phyloP scores from a whole-genome alignment of 2,888 invertebrate genomes.

The Pteria penguin region DNA sequence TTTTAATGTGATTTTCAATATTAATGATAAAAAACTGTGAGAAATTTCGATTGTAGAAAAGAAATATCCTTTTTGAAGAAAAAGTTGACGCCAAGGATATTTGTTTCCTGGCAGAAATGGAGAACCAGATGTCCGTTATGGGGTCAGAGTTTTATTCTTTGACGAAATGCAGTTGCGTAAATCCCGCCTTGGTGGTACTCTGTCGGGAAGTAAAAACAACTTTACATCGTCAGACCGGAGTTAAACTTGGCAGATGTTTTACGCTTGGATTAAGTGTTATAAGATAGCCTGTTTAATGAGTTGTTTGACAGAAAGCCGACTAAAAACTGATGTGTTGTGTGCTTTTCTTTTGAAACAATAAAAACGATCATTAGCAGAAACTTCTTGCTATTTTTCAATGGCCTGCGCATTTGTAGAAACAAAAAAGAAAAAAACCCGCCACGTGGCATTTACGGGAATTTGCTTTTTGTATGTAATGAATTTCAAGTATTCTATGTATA shows the following conservation, averaged over 20 bases:
- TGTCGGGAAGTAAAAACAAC: not conserved
- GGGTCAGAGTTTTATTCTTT: not conserved
- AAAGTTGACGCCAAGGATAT: no score
- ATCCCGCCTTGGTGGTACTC: not conserved
- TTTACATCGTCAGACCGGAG: not conserved
- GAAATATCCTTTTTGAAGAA: no score
- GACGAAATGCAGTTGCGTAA: not conserved
- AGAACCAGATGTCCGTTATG: not conserved
- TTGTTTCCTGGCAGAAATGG: no score
- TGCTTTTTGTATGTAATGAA: no score
- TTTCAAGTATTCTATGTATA: no score
- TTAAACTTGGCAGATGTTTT: not conserved
- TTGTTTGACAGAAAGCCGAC: conserved; percentile 12
- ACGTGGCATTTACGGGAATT: no score
- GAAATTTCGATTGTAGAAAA: no score
- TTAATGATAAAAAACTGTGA: no score
- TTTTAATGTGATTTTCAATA: no score
- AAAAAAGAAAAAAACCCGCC: no score
- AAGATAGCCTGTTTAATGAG: conserved; percentile 5
- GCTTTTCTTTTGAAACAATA: not conserved
- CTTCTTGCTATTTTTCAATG: no score
- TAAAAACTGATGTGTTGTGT: not conserved
- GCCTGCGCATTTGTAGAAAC: no score
- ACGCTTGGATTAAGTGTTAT: conserved; percentile 17
- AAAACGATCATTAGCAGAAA: not conserved